phyloP scores from a whole-genome alignment of 2,888 invertebrate species.

The Rotaria socialis region DNA sequence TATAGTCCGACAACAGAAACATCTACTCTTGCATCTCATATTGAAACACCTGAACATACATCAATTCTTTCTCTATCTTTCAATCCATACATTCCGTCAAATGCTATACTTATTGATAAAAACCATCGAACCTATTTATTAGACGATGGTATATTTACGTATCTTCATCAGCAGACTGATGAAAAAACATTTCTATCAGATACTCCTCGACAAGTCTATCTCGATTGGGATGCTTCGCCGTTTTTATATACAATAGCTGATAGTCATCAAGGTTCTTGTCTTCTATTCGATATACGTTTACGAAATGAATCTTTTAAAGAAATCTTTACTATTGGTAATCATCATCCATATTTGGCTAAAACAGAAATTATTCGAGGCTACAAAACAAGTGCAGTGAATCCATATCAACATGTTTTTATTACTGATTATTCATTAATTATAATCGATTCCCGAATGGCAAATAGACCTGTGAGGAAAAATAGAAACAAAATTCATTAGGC shows the following conservation, averaged over 20 bases:
- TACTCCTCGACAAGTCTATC: neutral
- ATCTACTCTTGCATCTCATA: neutral
- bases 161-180: neutral
- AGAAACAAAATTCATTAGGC: neutral
- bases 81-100: constrained; percentile 4
- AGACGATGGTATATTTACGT: neutral
- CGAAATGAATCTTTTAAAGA: neutral
- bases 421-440: constrained; percentile 24
- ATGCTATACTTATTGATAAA: neutral
- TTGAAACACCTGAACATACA: neutral
- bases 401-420: constrained; percentile 20
- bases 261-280: constrained; percentile 2
- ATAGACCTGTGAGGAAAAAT: neutral
- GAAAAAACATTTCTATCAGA: neutral
- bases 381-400: neutral
- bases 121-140: neutral
- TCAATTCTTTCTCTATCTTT: neutral
- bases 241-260: constrained; percentile 16
- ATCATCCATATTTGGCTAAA: neutral
- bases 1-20: neutral
- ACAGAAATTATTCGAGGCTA: neutral
- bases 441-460: constrained; percentile 14
- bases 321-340: neutral
- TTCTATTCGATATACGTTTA: constrained; percentile 24
- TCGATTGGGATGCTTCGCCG: constrained; percentile 25